Evolutionary conservation across 2,113 vertebrate genomes (phyloP), one percentile per base, ranked within the genome.

Genomic region (Periophthalmodon schlosseri): DNA sequence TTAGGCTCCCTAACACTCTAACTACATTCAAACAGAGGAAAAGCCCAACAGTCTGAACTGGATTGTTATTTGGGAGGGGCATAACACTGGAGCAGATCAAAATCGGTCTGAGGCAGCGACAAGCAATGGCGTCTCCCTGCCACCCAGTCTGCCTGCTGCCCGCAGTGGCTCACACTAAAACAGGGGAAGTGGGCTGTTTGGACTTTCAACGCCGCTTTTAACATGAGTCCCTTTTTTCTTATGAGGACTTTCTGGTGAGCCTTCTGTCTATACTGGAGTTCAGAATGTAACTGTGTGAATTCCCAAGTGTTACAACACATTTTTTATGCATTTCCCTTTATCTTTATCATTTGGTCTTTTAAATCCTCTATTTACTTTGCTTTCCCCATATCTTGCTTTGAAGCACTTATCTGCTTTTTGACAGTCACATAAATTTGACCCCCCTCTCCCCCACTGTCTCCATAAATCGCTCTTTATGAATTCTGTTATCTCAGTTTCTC

Each of bases 11-110:
- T 71, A 33, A 15, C 80, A 70, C 76, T 75, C 70, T 69, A 44
- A 13, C 76, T 65, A 74, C 72, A 52, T 87, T 90, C 82, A 89
- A 89, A 91, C 85, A 88, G 87, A 91, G 88, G 88, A 92, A 91
- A 91, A 89, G 81, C 87, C 2, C 73, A 76, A 84, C 82, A 89
- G 85, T 91, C 89, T 88, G 87, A 88, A 87, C 83, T 84, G 88
- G 90, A 94, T 94, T 94, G 94, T 94, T 95, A 91, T 94, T 94
- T 91, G 91, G 91, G 89, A 87, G 90, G 91, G 91, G 90, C 88
- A 84, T 92, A 83, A 90, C 85, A 83, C 67, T 74, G 81, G 57
- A 81, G 70, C 81, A 94, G 93, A 94, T 94, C 91, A 88, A 93
- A 94, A 94, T 94, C 93, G 83, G 91, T 92, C 93, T 92, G 90